Conservation (phyloP, 2,888 invertebrate species). For the Ecliptopera silaceata region DNA sequence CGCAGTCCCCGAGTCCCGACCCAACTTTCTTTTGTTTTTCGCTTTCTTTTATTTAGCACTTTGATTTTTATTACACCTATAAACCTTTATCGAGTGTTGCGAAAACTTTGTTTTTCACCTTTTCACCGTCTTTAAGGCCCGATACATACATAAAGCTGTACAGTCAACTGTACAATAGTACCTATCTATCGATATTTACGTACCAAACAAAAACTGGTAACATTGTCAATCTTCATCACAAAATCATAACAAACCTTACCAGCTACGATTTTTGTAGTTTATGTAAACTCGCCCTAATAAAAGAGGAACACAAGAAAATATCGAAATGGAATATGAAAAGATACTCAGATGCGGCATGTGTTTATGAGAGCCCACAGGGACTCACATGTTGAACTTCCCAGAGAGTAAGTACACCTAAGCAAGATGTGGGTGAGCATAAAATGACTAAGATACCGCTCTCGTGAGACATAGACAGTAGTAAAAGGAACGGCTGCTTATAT, state of each 20-base stretch:
- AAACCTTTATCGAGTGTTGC: constrained; percentile 51
- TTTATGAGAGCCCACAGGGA: constrained; percentile 74
- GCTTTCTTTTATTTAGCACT: constrained; percentile 57
- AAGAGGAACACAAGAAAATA: constrained; percentile 44
- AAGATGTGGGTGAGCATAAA: constrained; percentile 78
- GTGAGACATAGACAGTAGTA: constrained; percentile 77
- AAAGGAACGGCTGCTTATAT: constrained; percentile 74
- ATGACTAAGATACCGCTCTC: constrained; percentile 81
- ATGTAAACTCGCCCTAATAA: constrained; percentile 32
- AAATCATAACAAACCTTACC: too few relatives aligned
- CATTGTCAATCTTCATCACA: too few relatives aligned
- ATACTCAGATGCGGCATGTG: constrained; percentile 56
- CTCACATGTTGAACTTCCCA: constrained; percentile 67
- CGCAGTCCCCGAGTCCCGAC: constrained; percentile 39
- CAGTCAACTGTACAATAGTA: background rate
- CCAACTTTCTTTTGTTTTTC: constrained; percentile 53
- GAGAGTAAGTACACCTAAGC: constrained; percentile 65
- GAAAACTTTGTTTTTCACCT: constrained; percentile 41
- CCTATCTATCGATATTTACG: too few relatives aligned
- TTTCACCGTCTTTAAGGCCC: constrained; percentile 34
- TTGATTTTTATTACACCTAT: constrained; percentile 53
- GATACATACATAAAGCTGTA: background rate
- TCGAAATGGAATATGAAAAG: constrained; percentile 71
- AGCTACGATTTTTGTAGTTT: too few relatives aligned
- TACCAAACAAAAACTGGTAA: too few relatives aligned